Conservation (phyloP, 2,888 invertebrate species). For the Ptychoptera albimana region DNA sequence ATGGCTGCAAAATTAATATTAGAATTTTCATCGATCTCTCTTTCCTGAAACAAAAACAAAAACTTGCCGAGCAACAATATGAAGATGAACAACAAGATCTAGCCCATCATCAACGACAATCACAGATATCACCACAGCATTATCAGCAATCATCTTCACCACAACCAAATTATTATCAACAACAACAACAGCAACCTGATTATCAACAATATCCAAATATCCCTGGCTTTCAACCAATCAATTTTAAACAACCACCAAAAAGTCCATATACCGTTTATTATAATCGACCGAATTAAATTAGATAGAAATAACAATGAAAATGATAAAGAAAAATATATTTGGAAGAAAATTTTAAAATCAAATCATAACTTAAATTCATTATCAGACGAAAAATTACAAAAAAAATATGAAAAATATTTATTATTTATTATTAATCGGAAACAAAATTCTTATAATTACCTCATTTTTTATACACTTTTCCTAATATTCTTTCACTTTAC, state of each 20-base stretch:
- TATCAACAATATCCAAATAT: conserved; percentile 7
- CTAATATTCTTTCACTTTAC: no score
- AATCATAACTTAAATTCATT: no score
- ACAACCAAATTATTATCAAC: conserved; percentile 10
- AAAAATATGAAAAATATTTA: no score
- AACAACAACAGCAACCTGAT: conserved; percentile 6
- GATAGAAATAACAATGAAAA: no score
- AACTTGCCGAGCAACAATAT: conserved; percentile 43
- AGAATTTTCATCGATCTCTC: conserved; percentile 74
- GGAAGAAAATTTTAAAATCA: no score
- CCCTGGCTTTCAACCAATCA: conserved; percentile 1
- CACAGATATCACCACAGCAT: conserved; percentile 26
- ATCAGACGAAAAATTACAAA: no score
- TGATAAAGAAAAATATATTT: no score
- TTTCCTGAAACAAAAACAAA: conserved; percentile 59
- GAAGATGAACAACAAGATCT: conserved; percentile 25
- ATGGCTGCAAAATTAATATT: conserved; percentile 32
- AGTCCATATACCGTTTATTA: no score
- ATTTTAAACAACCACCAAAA: not conserved
- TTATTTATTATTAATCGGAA: no score
- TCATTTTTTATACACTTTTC: no score
- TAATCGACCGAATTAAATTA: not conserved
- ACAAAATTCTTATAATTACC: no score
- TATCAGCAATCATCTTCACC: conserved; percentile 22
- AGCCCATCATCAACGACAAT: conserved; percentile 25